Conservation (phyloP, 1,140 invertebrate species). For the Mactra quadrangularis region DNA sequence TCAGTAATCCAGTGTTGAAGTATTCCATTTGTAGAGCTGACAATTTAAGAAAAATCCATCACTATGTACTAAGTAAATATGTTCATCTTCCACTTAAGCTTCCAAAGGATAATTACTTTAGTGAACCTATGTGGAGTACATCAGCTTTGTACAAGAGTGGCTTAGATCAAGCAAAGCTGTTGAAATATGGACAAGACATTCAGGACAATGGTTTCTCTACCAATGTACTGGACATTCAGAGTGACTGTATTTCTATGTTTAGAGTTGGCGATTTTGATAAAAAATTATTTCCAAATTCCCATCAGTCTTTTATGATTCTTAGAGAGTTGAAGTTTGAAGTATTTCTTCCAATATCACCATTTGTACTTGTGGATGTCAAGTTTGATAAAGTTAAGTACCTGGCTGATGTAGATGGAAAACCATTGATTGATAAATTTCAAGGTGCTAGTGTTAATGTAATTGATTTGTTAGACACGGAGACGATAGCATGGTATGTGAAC, state of each 20-base stretch:
- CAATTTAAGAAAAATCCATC: slow-evolving; percentile 71
- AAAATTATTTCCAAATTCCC: slow-evolving; percentile 89
- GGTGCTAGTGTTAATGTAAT: slow-evolving; percentile 34
- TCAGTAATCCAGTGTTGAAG: slow-evolving; percentile 63
- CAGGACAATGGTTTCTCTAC: slow-evolving; percentile 87
- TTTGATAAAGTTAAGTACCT: slow-evolving; percentile 5
- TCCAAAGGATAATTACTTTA: slow-evolving; percentile 90
- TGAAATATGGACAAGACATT: slow-evolving; percentile 90
- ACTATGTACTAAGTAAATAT: slow-evolving; percentile 66
- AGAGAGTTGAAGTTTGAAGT: slow-evolving; percentile 88
- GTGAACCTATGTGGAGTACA: slow-evolving; percentile 94
- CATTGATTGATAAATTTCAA: slow-evolving; percentile 10
- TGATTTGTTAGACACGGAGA: slow-evolving; percentile 17
- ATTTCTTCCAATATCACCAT: slow-evolving; percentile 94
- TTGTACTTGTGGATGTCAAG: slow-evolving; percentile 86
- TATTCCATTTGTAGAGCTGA: slow-evolving; percentile 73
- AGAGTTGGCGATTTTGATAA: slow-evolving; percentile 86
- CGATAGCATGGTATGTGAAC: slow-evolving; percentile 35
- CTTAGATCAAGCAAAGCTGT: slow-evolving; percentile 88
- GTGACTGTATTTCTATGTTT: slow-evolving; percentile 94
- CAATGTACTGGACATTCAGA: slow-evolving; percentile 92
- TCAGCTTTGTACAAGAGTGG: slow-evolving; percentile 90
- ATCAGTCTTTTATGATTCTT: slow-evolving; percentile 85
- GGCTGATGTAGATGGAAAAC: background rate
- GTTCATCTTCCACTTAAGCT: slow-evolving; percentile 78